Percentiles rank a stretch among this genome's conserved stretches.
Conservation (phyloP, 2,113 vertebrate genomes). For the Oenanthe oenanthe region DNA sequence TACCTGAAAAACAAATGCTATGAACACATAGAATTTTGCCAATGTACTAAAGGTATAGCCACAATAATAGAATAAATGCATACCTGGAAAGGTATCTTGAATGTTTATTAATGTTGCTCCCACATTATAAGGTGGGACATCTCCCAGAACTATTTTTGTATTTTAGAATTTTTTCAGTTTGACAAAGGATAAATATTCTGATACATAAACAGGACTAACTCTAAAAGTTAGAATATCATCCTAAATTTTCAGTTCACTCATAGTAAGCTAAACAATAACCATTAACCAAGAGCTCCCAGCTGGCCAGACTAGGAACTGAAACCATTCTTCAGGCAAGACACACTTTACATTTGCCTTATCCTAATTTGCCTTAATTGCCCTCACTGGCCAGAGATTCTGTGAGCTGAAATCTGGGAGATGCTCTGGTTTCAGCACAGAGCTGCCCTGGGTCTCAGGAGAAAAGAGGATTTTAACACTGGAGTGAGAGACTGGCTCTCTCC, state of each 20-base stretch:
- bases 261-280: background rate
- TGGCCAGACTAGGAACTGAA: background rate
- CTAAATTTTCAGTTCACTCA: background rate
- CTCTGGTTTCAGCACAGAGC: background rate
- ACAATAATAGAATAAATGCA: background rate
- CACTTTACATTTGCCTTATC: background rate
- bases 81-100: background rate
- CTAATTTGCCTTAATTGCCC: background rate
- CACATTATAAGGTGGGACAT: background rate
- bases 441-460: background rate
- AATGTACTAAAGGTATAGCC: background rate
- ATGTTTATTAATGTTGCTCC: background rate
- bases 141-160: background rate
- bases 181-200: background rate
- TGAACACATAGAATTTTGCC: background rate
- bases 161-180: background rate
- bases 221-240: background rate
- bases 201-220: background rate
- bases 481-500: background rate
- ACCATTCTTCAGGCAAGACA: fast-evolving
- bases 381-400: background rate
- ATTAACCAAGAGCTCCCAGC: background rate
- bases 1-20: background rate
- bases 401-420: fast-evolving
- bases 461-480: background rate